phyloP scores from a whole-genome alignment of 2,888 invertebrate species.

The Apoderus coryli region DNA sequence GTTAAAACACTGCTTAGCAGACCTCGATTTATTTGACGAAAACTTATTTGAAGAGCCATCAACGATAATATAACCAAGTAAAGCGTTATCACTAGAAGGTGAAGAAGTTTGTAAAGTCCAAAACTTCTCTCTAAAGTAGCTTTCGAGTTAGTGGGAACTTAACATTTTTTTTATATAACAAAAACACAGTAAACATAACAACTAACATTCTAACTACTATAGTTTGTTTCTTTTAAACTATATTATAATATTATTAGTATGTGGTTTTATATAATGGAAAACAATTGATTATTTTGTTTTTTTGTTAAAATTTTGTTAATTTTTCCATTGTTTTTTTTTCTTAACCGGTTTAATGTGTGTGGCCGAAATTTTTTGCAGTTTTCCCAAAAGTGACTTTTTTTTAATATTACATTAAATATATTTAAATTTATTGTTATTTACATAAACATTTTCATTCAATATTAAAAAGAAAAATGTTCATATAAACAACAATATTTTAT shows the following conservation, averaged over 20 bases:
- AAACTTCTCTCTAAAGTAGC: no score
- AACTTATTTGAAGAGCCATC: no score
- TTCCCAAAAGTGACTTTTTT: conserved; percentile 31
- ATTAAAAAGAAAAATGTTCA: background rate
- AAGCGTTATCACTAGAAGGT: no score
- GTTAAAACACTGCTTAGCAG: no score
- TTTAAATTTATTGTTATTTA: conserved; percentile 7
- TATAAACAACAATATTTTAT: conserved; percentile 5
- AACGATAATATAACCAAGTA: no score
- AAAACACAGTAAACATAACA: conserved; percentile 23
- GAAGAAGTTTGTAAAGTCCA: no score
- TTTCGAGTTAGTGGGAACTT: conserved; percentile 17
- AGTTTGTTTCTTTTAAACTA: no score
- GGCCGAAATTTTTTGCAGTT: conserved; percentile 27
- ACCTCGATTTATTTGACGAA: no score
- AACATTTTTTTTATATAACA: conserved; percentile 22
- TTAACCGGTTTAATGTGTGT: conserved; percentile 15
- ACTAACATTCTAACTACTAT: conserved; percentile 23
- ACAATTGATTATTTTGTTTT: conserved; percentile 18
- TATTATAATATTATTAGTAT: conserved; percentile 20
- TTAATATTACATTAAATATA: no score
- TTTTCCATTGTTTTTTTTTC: background rate
- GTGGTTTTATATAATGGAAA: conserved; percentile 25
- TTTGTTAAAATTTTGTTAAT: conserved; percentile 15
- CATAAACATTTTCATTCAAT: background rate